Percentiles rank a stretch among this genome's conserved stretches.
Evolutionary conservation across 2,797 vertebrate species (phyloP).

Genomic region (Apodemus agrarius): DNA sequence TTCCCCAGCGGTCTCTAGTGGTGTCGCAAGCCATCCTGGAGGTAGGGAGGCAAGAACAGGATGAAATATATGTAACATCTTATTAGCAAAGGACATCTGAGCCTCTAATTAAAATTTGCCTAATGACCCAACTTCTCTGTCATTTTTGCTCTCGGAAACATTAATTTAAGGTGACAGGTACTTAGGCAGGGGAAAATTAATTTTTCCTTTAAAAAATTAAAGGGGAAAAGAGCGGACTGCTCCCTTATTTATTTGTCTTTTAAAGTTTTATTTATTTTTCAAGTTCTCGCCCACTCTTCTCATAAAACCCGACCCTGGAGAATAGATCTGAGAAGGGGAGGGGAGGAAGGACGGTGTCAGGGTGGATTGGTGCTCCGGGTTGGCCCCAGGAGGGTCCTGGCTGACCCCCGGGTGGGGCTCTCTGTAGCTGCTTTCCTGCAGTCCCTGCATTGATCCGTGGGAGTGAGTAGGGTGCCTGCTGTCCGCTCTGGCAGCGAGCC

Average conservation of each 20-base stretch:
- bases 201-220: slow-evolving; percentile 86
- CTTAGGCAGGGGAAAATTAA: slow-evolving; percentile 87
- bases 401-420: accelerated
- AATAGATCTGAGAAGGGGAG: background rate
- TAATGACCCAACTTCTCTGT: slow-evolving; percentile 88
- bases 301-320: slow-evolving; percentile 18
- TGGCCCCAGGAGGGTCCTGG: background rate
- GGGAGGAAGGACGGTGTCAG: background rate
- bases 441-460: background rate
- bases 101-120: slow-evolving; percentile 90
- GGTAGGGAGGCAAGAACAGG: slow-evolving; percentile 63
- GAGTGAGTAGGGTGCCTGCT: background rate
- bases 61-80: slow-evolving; percentile 84
- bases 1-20: background rate
- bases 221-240: slow-evolving; percentile 75
- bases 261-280: slow-evolving; percentile 70
- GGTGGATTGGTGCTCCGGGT: background rate
- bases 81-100: slow-evolving; percentile 89
- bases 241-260: slow-evolving; percentile 73
- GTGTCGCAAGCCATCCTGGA: background rate
- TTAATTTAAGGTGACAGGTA: slow-evolving; percentile 88
- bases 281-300: slow-evolving; percentile 32
- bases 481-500: background rate
- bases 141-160: slow-evolving; percentile 83
- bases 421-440: too few species aligned